These are phyloP conservation scores for Progne subis DNA, from an alignment of 2,113 vertebrate species.

Conservation along the genomic window DNA sequence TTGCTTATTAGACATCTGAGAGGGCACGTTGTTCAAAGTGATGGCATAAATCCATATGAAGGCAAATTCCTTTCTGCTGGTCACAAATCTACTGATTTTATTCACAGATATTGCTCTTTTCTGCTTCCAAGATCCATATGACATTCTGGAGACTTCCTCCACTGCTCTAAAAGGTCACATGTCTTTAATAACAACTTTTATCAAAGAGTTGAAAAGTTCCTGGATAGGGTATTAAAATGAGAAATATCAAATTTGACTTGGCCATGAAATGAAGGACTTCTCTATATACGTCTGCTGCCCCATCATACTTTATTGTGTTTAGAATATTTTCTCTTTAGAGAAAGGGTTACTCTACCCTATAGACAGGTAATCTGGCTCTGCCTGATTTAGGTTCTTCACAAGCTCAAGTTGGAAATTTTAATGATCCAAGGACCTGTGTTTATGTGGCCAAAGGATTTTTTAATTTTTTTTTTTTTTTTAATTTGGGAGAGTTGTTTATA, in stretches of 20 bases:
- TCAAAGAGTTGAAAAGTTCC: not conserved
- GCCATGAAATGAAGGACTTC: not conserved
- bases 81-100: not conserved
- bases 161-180: not conserved
- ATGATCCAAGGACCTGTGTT: not conserved
- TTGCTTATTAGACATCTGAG: slow-evolving; percentile 4
- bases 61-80: not conserved
- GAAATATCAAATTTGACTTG: not conserved
- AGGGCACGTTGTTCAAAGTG: not conserved
- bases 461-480: not conserved
- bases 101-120: not conserved
- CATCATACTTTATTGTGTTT: not conserved
- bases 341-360: not conserved
- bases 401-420: not conserved
- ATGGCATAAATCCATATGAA: not conserved
- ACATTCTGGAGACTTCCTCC: not conserved
- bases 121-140: not conserved
- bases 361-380: not conserved
- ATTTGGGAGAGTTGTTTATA: not conserved
- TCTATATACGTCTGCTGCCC: not conserved
- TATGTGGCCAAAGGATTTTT: not conserved
- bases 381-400: not conserved
- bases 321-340: not conserved
- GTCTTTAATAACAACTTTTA: not conserved
- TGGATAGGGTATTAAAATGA: not conserved